Base-by-base conservation (phyloP, 1,140 invertebrate genomes). In the Berghia stephanieae region DNA sequence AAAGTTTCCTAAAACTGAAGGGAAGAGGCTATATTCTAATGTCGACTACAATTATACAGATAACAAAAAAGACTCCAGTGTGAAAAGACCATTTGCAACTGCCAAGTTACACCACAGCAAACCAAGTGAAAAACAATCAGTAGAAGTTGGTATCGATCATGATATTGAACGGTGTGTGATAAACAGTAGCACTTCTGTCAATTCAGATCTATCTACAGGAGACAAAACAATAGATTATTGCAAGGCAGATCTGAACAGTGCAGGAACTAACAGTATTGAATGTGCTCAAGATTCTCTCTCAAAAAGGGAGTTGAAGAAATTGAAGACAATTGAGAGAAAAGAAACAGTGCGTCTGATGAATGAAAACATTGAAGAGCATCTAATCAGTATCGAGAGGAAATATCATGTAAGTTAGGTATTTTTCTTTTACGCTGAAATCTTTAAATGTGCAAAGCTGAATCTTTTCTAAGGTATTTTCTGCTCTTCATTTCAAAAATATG, bases 1-100 rank as follows among this genome's bases (percentile, higher is more conserved):
- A 4, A 83, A 79, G 57, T 89, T 89, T 77, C 86, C 85, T 5
- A 86, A 84, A 78, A 86, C 81, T 43, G 84, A 87, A 81, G 77
- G 78, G 8, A 89, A 82, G 55, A 86, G 88, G 77, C 90, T 89
- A 79, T 92, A 91, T 86, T 88, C 90, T 34, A 88, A 82, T 84
- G 91, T 92, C 34, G 87, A 89, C 27, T 90, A 89, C 84, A 87
- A 92, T 79, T 92, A 92, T 84, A 36, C 57, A 18, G 67, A 57
- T 6, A 21, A 36, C 43, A 40, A 57, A 44, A 69, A 46, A 38
- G 6, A 52, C 27, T 36, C 21, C 52, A 18, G 63, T 70, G 16
- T 34, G 40, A 68, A 49, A 34, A 52, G 24, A 24, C 34, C 34
- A 6, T 2, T 38, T 6, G 2, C 2, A 42, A 2, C 27, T 42